These are phyloP conservation scores for Drosophila paracracens DNA, from an alignment of 2,888 invertebrate species.

Conservation along the genomic window DNA sequence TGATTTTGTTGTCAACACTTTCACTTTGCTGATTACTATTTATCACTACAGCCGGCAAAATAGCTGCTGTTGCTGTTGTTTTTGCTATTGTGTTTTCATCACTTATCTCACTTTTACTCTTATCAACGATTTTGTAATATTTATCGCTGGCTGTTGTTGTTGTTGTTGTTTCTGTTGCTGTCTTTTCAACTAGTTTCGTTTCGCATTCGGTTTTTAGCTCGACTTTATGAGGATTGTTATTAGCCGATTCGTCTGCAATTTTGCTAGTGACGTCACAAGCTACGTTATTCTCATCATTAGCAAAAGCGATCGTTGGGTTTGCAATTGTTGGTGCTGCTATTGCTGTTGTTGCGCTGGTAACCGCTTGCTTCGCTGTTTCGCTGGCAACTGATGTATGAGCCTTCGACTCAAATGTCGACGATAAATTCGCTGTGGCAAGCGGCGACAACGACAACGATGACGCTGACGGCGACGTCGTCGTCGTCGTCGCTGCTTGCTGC, in stretches of 20 bases:
- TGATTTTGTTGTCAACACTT: slow-evolving; percentile 75
- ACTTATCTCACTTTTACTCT: slow-evolving; percentile 69
- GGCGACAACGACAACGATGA: slow-evolving; percentile 23
- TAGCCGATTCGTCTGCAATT: slow-evolving; percentile 45
- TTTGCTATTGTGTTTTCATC: slow-evolving; percentile 46
- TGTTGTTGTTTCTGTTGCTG: slow-evolving; percentile 15
- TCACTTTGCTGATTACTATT: slow-evolving; percentile 69
- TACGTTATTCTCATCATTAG: slow-evolving; percentile 41
- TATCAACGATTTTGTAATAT: slow-evolving; percentile 68
- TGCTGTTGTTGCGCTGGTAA: slow-evolving; percentile 53
- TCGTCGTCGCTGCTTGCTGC: slow-evolving; percentile 51
- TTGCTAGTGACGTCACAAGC: slow-evolving; percentile 47
- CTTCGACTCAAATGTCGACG: slow-evolving; percentile 79
- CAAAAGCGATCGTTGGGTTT: slow-evolving; percentile 31
- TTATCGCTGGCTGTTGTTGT: slow-evolving; percentile 51
- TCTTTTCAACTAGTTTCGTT: slow-evolving; percentile 36
- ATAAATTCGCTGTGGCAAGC: slow-evolving; percentile 73
- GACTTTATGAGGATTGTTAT: slow-evolving; percentile 49
- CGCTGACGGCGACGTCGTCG: slow-evolving; percentile 42
- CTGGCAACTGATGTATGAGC: slow-evolving; percentile 84
- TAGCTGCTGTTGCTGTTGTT: slow-evolving; percentile 49
- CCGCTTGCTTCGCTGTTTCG: slow-evolving; percentile 83
- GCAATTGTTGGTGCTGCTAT: slow-evolving; percentile 38
- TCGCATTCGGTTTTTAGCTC: slow-evolving; percentile 52
- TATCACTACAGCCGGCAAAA: slow-evolving; percentile 70